Evolutionary conservation across 23 tunicate genomes (phyloP).

Genomic region (Pegea sp.): DNA sequence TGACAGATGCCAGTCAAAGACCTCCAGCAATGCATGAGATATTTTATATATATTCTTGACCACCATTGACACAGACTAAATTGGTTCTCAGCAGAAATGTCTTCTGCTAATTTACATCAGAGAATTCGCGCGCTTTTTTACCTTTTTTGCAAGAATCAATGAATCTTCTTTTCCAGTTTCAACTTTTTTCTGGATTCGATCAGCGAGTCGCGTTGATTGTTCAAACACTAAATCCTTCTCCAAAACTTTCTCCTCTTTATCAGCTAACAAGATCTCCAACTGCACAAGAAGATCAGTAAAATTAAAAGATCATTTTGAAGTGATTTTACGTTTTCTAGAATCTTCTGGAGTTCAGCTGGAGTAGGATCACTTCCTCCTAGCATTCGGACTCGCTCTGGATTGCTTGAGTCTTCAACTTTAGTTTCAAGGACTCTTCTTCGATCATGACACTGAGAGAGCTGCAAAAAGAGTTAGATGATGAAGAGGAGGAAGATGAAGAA

Average conservation of each 20-base stretch:
- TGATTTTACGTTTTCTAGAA: constrained; percentile 37
- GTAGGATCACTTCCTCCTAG: constrained; percentile 72
- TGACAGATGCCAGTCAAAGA: too few relatives aligned
- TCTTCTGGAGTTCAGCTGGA: constrained; percentile 54
- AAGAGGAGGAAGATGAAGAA: neutral
- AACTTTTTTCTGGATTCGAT: constrained; percentile 49
- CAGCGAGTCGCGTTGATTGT: constrained; percentile 42
- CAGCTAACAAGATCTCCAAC: constrained; percentile 86
- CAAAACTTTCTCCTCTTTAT: constrained; percentile 65
- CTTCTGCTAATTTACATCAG: too few relatives aligned
- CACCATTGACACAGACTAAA: too few relatives aligned
- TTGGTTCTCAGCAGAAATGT: too few relatives aligned
- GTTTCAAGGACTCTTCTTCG: constrained; percentile 59
- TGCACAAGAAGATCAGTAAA: neutral
- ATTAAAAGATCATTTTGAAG: neutral
- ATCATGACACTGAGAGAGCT: constrained; percentile 91
- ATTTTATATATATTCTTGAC: too few relatives aligned
- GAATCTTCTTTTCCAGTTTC: constrained; percentile 66
- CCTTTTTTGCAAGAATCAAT: constrained; percentile 60
- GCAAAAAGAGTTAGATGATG: constrained; percentile 3
- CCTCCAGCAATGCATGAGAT: too few relatives aligned
- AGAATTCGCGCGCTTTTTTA: neutral
- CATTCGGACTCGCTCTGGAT: constrained; percentile 50
- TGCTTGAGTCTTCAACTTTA: constrained; percentile 63
- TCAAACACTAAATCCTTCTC: constrained; percentile 82